A percentile compares a stretch with the other conserved stretches of the same genome.
phyloP scores from a whole-genome alignment of 1,140 invertebrate genomes.

The Globodera rostochiensis region DNA sequence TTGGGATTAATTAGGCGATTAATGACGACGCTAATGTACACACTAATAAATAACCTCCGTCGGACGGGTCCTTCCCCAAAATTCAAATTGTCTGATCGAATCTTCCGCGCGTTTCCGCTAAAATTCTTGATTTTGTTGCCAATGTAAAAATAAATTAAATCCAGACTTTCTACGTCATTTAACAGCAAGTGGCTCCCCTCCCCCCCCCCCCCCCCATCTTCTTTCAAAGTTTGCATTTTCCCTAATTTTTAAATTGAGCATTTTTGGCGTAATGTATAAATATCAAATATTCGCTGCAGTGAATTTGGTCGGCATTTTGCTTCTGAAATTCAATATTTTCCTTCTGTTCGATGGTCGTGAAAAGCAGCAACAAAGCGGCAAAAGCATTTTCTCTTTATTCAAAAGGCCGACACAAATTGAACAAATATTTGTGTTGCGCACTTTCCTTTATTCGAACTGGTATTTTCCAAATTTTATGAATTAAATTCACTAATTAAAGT shows the following conservation, averaged over 20 bases:
- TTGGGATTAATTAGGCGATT: too few species aligned
- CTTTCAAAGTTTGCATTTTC: too few species aligned
- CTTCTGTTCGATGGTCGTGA: background rate
- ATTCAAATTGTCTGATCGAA: background rate
- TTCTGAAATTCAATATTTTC: background rate
- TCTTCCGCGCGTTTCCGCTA: background rate
- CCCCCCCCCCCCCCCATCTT: too few species aligned
- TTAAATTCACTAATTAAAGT: background rate
- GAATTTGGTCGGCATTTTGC: background rate
- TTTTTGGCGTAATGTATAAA: background rate
- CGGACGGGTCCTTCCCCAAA: background rate
- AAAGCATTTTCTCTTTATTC: background rate
- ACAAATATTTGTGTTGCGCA: conserved; percentile 7
- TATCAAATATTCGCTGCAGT: background rate
- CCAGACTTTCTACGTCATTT: background rate
- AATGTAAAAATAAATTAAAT: background rate
- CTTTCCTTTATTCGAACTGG: background rate
- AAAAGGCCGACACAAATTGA: background rate
- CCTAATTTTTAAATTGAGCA: too few species aligned
- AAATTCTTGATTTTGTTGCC: conserved; percentile 3
- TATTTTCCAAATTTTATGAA: background rate
- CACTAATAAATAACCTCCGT: background rate
- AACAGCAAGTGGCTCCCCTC: background rate
- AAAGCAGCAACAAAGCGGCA: background rate
- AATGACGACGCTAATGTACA: background rate